Evolutionary conservation across 2,113 vertebrate genomes (phyloP), one percentile per base, ranked within the genome.

Genomic region (Eubucco bourcierii): DNA sequence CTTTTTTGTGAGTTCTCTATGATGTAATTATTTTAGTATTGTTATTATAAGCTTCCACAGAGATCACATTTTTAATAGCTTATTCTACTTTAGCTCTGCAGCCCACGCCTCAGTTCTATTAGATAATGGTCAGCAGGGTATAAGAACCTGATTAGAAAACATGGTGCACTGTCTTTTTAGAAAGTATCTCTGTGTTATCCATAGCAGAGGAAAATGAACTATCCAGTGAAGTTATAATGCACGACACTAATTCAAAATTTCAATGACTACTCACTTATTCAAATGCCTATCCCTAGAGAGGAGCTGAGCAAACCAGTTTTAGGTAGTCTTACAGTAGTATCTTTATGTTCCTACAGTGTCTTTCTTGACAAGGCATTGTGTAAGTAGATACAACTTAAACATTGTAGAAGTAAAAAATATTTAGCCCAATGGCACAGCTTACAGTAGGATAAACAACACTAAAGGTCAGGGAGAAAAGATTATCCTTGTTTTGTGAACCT

Each of bases 111-210:
- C 89, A 63, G 29, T 84, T 88, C 75, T 70, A 23, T 89, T 78
- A 87, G 84, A 66, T 92, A 93, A 90, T 33, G 41, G 67, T 24
- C 92, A 90, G 71, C 41, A 89, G 84, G 64, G 94, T 92, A 82
- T 94, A 94, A 64, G 64, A 85, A 92, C 73, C 75, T 92, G 92
- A 94, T 96, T 95, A 95, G 84, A 90, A 92, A 89, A 41, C 59
- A 63, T 52, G 20, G 67, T 81, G 63, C 46, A 27, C n/a, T 66
- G 72, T 84, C 44, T 90, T 90, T 81, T 90, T 18, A 77, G 84
- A 82, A 87, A 80, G 80, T 72, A 59, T 81, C 78, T 92, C 84
- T 84, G 80, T 86, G 67, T 44, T 90, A 44, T 70, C 60, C 67
- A 5, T 7, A 85, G 78, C 56, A 89, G 84, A 92, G 64, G 72